Percentiles rank a stretch among this genome's conserved stretches.
phyloP scores from a whole-genome alignment of 1,140 invertebrate species.

The Orussus abietinus region DNA sequence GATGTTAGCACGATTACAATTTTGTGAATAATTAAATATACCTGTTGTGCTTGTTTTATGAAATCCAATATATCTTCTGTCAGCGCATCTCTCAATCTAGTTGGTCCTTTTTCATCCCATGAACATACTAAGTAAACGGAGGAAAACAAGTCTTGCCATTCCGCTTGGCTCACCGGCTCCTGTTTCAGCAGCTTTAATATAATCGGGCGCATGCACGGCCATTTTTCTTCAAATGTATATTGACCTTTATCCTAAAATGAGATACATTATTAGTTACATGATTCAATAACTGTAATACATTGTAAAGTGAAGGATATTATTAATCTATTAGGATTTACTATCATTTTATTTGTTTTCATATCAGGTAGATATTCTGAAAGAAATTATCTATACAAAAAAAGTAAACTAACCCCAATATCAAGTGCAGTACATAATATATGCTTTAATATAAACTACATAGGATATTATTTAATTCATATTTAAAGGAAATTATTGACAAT shows the following conservation, averaged over 20 bases:
- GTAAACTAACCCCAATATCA: no score
- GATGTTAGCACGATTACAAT: background rate
- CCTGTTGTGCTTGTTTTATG: constrained; percentile 87
- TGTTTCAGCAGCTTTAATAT: constrained; percentile 90
- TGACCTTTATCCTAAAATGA: constrained; percentile 47
- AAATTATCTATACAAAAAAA: no score
- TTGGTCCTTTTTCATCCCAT: constrained; percentile 93
- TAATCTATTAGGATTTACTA: no score
- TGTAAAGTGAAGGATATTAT: no score
- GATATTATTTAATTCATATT: no score
- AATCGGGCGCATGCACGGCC: constrained; percentile 90
- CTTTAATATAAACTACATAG: no score
- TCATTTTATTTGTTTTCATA: no score
- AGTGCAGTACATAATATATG: no score
- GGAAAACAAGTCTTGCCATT: constrained; percentile 98
- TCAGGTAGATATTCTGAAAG: no score
- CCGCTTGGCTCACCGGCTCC: constrained; percentile 85
- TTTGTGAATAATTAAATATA: constrained; percentile 29
- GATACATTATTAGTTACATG: no score
- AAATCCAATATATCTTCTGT: constrained; percentile 93
- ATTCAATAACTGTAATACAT: no score
- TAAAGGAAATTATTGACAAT: no score
- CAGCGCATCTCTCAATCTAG: constrained; percentile 81
- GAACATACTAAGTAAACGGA: constrained; percentile 91
- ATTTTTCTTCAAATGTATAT: constrained; percentile 88